These are phyloP conservation scores for Drosophila barbarae DNA, from an alignment of 2,888 invertebrate species.

Conservation along the genomic window DNA sequence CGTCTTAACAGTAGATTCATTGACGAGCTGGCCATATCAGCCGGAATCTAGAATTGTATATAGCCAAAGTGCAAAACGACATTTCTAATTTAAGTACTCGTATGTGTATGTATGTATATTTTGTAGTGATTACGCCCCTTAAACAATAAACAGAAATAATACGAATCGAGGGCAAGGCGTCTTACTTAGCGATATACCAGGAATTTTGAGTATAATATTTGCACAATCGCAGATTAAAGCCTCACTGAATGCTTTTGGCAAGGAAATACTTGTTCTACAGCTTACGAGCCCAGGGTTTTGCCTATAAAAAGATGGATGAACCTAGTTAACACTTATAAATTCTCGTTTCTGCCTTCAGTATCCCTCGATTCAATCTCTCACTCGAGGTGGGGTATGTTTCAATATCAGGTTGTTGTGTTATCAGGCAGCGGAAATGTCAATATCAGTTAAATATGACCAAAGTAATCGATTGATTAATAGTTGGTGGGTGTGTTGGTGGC, in stretches of 20 bases:
- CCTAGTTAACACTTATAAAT: background rate
- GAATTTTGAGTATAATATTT: conserved; percentile 17
- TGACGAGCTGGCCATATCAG: conserved; percentile 32
- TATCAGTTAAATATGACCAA: conserved; percentile 47
- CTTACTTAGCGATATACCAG: conserved; percentile 3
- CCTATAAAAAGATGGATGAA: background rate
- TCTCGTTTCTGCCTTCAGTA: background rate
- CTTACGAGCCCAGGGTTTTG: background rate
- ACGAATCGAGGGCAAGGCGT: conserved; percentile 11
- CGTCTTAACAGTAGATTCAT: conserved; percentile 25
- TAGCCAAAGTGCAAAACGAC: conserved; percentile 46
- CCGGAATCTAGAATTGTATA: conserved; percentile 37
- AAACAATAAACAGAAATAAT: conserved; percentile 33
- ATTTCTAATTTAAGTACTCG: conserved; percentile 42
- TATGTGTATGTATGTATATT: conserved; percentile 25
- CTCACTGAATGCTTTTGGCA: background rate
- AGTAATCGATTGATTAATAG: conserved; percentile 50
- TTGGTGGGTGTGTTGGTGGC: conserved; percentile 34
- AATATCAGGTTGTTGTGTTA: conserved; percentile 29
- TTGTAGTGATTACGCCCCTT: conserved; percentile 41
- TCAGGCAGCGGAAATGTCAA: conserved; percentile 56
- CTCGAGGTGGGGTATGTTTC: conserved; percentile 2
- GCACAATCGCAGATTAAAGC: conserved; percentile 1
- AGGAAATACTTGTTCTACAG: background rate
- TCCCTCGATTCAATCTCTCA: background rate